phyloP scores from a whole-genome alignment of 2,113 vertebrate species.

The Corydoras sp. region DNA sequence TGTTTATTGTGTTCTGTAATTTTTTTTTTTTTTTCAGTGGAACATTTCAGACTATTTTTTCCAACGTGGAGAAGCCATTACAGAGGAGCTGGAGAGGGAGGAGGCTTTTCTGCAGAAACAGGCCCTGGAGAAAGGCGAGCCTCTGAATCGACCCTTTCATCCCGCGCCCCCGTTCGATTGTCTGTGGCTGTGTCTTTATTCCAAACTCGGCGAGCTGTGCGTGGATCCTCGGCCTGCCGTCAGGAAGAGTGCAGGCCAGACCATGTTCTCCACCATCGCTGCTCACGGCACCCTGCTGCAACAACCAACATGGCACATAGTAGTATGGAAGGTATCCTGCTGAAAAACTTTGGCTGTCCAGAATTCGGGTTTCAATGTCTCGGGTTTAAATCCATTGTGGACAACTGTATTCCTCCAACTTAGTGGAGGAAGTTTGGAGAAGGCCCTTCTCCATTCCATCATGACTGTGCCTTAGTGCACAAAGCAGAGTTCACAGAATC shows the following conservation, averaged over 20 bases:
- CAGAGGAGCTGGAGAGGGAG: constrained; percentile 85
- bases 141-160: constrained; percentile 86
- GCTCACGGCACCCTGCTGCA: constrained; percentile 93
- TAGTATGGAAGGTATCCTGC: constrained; percentile 84
- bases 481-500: too few relatives aligned
- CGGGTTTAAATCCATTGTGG: too few relatives aligned
- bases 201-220: constrained; percentile 90
- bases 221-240: constrained; percentile 94
- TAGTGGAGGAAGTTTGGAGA: too few relatives aligned
- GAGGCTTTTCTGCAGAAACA: constrained; percentile 83
- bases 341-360: too few relatives aligned
- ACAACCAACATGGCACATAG: constrained; percentile 92
- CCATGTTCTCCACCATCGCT: constrained; percentile 91
- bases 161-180: constrained; percentile 96
- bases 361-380: too few relatives aligned
- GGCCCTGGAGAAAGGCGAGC: constrained; percentile 83
- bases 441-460: too few relatives aligned
- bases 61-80: constrained; percentile 93
- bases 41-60: constrained; percentile 99
- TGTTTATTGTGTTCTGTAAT: too few relatives aligned
- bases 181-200: constrained; percentile 93
- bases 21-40: constrained; percentile 73
- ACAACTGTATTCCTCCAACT: too few relatives aligned
- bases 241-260: constrained; percentile 93
- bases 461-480: too few relatives aligned